phyloP scores from a whole-genome alignment of 2,888 invertebrate genomes.

The Macrophya annulata region DNA sequence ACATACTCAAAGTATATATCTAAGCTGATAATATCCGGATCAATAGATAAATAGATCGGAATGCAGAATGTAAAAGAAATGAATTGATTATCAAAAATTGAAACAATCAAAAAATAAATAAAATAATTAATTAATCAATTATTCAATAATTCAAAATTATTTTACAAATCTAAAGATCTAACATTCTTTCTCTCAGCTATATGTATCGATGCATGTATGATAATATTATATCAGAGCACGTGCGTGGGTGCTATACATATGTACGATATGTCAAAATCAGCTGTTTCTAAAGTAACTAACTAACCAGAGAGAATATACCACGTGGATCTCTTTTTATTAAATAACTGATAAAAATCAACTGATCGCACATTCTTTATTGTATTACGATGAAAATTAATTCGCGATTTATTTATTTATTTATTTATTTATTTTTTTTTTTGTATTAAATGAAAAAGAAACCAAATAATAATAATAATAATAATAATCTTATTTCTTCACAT shows the following conservation, averaged over 20 bases:
- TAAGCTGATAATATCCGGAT: background rate
- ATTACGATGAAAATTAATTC: background rate
- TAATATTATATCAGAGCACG: background rate
- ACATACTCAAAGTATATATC: too few relatives aligned
- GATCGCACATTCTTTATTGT: background rate
- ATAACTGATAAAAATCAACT: background rate
- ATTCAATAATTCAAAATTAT: background rate
- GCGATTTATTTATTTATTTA: too few relatives aligned
- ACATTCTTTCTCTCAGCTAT: too few relatives aligned
- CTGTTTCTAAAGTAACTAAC: background rate
- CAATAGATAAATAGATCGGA: background rate
- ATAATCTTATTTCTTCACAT: background rate
- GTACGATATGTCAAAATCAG: slow-evolving; percentile 32
- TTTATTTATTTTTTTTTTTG: background rate
- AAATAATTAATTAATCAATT: too few relatives aligned
- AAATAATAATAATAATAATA: background rate
- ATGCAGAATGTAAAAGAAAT: background rate
- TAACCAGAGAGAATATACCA: background rate
- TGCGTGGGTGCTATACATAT: background rate
- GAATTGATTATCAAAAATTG: background rate
- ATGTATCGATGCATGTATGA: background rate
- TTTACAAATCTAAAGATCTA: background rate
- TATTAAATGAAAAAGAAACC: background rate
- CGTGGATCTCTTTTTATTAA: background rate
- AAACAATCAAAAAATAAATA: background rate